These are phyloP conservation scores for Mythimna albipuncta DNA, from an alignment of 2,888 invertebrate genomes.

Conservation along the genomic window DNA sequence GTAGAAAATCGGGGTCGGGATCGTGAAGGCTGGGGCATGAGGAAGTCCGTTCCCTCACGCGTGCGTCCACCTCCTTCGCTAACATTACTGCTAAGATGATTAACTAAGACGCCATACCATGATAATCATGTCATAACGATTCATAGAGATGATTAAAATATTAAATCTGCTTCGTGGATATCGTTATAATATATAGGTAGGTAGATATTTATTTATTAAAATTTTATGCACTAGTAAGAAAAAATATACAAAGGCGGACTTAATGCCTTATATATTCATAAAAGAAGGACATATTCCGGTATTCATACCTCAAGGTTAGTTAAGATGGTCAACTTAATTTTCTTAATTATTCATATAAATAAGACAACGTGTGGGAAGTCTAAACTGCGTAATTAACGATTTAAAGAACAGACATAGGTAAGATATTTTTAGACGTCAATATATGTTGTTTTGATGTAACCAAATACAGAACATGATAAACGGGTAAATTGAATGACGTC, in stretches of 20 bases:
- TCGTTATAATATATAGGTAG: not conserved
- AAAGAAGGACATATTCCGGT: not conserved
- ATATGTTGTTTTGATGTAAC: not conserved
- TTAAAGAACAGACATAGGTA: not conserved
- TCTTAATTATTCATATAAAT: constrained; percentile 40
- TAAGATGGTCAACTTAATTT: constrained; percentile 25
- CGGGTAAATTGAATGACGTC: constrained; percentile 25
- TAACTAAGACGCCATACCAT: not conserved
- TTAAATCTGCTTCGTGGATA: not conserved
- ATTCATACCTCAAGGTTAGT: constrained; percentile 26
- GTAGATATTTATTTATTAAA: too few relatives aligned
- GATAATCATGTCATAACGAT: not conserved
- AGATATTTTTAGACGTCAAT: constrained; percentile 1
- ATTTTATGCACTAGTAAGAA: too few relatives aligned
- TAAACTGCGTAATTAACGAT: not conserved
- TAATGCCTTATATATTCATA: too few relatives aligned
- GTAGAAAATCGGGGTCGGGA: too few relatives aligned
- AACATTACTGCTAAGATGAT: too few relatives aligned
- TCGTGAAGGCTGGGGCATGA: too few relatives aligned
- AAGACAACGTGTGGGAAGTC: constrained; percentile 27
- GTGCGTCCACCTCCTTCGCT: too few relatives aligned
- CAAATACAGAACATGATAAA: constrained; percentile 22
- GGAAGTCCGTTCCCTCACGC: too few relatives aligned
- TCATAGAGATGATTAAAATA: not conserved
- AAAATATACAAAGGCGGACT: too few relatives aligned